These are phyloP conservation scores for Hyposoter didymator DNA, from an alignment of 2,888 invertebrate species.

Conservation along the genomic window DNA sequence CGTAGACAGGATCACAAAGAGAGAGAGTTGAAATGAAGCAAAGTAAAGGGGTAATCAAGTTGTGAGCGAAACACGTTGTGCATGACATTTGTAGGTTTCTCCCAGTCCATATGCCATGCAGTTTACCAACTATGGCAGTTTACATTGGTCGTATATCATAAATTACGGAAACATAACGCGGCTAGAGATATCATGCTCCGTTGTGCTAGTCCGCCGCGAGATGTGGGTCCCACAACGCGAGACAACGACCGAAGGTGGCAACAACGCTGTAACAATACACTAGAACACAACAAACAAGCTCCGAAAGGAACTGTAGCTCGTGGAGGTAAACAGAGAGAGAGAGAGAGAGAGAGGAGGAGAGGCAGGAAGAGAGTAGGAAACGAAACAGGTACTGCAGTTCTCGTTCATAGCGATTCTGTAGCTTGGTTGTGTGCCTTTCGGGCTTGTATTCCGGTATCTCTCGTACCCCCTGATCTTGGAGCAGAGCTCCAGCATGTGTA, in stretches of 20 bases:
- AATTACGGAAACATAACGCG: constrained; percentile 73
- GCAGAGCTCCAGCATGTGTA: background rate
- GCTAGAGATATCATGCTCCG: constrained; percentile 65
- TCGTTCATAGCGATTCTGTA: constrained; percentile 38
- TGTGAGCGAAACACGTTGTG: constrained; percentile 21
- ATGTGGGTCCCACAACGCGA: constrained; percentile 45
- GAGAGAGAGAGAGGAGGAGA: background rate
- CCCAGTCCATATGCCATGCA: background rate
- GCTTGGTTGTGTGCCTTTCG: constrained; percentile 25
- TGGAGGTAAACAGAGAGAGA: constrained; percentile 21
- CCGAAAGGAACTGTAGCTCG: constrained; percentile 18
- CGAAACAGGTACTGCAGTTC: constrained; percentile 46
- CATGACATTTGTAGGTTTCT: constrained; percentile 13
- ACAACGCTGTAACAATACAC: constrained; percentile 27
- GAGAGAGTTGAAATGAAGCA: constrained; percentile 6
- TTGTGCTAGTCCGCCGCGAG: constrained; percentile 48
- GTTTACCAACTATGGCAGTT: constrained; percentile 70
- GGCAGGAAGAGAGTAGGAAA: constrained; percentile 27
- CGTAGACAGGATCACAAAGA: background rate
- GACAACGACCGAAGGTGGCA: constrained; percentile 27
- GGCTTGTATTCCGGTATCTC: constrained; percentile 33
- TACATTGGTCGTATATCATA: constrained; percentile 73
- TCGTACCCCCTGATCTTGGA: constrained; percentile 42
- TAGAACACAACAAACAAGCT: constrained; percentile 44
- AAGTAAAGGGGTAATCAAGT: constrained; percentile 31